Evolutionary conservation across 1,140 invertebrate species (phyloP), one percentile per base, ranked within the genome.

Genomic region (Tenebrio molitor): DNA sequence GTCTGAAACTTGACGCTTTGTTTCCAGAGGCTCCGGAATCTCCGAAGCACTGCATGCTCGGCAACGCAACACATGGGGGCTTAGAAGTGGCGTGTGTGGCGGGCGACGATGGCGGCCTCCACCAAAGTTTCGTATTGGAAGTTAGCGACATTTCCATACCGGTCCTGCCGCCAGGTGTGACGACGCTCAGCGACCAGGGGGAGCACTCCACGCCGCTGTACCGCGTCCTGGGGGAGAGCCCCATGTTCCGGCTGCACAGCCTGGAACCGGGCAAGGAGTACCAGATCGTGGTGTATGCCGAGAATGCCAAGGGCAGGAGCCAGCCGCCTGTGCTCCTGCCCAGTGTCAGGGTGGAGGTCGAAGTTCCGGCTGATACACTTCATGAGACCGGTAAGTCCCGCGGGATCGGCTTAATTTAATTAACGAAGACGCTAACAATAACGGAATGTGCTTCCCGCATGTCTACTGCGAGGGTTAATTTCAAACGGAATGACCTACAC

Each of bases 81-180:
- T 84, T 95, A 58, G 89, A 91, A 80, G 91, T 95, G 41, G 89
- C 88, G 65, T 95, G 94, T 82, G 83, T 88, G 46, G 88, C 92
- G 0, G 93, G 93, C 14, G 89, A 90, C 76, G 92, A 94, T 77
- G 94, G 94, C 7, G 94, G 94, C 2, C 86, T 95, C 14, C 87
- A 90, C 12, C 94, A 96, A 83, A 89, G 90, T 79, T 96, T 96
- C 83, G 85, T 94, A 42, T 84, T 95, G 46, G 93, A 95, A 84
- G 91, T 94, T 36, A 88, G 91, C 72, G 92, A 92, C 79, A 85
- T 88, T 70, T 79, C 87, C n/a, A 85, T 82, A 66, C 86, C 85
- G 39, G 77, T 80, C 15, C 82, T 78, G 29, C 74, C 82, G 66
- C 83, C 84, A 63, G 81, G 85, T 29, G 85, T 84, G 78, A 87